Conservation (phyloP, 2,888 invertebrate species). For the Nomada fucata region DNA sequence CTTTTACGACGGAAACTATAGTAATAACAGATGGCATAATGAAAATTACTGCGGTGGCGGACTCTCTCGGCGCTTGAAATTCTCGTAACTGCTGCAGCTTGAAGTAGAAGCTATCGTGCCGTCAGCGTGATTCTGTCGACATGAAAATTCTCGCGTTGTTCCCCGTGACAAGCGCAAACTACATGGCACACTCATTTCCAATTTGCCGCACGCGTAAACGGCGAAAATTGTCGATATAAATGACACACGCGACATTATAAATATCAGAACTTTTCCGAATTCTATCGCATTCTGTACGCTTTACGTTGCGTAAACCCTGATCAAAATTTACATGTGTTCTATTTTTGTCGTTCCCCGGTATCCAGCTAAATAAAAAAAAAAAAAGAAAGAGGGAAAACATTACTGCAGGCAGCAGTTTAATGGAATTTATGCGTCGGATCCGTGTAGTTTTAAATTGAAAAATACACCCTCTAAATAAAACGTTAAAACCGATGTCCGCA, state of each 20-base stretch:
- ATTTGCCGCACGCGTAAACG: conserved; percentile 22
- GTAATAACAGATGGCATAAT: conserved; percentile 43
- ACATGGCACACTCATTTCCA: conserved; percentile 27
- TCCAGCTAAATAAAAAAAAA: neutral
- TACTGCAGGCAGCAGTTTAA: conserved; percentile 4
- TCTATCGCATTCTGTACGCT: neutral
- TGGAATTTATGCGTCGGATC: neutral
- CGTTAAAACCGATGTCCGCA: too few species aligned
- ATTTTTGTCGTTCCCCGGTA: neutral
- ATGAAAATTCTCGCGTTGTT: conserved; percentile 20
- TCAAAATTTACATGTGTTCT: neutral
- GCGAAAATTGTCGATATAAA: conserved; percentile 23
- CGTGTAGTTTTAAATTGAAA: neutral
- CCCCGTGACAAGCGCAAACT: conserved; percentile 18
- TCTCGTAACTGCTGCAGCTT: conserved; percentile 3
- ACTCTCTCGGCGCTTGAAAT: conserved; percentile 29
- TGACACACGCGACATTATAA: neutral
- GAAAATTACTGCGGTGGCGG: conserved; percentile 29
- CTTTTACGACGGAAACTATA: conserved; percentile 22
- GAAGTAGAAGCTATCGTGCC: neutral
- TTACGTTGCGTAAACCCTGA: neutral
- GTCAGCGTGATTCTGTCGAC: conserved; percentile 13
- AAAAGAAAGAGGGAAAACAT: neutral
- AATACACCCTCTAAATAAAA: conserved; percentile 4
- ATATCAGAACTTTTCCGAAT: neutral